phyloP scores from a whole-genome alignment of 2,113 vertebrate species.

The Cariama cristata region DNA sequence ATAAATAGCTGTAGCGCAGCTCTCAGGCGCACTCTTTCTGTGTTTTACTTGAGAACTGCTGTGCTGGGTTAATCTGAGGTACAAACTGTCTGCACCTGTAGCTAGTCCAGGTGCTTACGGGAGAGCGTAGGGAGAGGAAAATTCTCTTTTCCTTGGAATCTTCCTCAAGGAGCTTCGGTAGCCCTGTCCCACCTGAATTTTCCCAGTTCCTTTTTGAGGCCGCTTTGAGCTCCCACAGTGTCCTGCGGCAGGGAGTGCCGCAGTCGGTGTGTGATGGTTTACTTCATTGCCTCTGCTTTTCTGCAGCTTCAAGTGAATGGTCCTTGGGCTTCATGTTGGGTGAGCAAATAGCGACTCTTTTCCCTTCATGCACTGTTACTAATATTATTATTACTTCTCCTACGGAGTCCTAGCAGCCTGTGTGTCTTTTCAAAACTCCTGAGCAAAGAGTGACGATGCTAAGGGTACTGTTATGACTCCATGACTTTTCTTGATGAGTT shows the following conservation, averaged over 20 bases:
- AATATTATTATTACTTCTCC: background rate
- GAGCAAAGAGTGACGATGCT: background rate
- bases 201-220: background rate
- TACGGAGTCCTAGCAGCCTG: background rate
- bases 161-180: background rate
- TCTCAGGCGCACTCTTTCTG: rapidly evolving
- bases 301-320: background rate
- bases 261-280: rapidly evolving
- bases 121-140: background rate
- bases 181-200: background rate
- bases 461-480: background rate
- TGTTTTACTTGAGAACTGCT: background rate
- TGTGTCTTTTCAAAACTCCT: background rate
- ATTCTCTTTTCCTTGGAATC: background rate
- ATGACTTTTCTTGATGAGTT: background rate
- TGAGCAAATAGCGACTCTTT: background rate
- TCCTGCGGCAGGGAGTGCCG: rapidly evolving
- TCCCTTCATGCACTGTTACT: background rate
- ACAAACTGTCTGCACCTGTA: background rate
- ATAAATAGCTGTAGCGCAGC: rapidly evolving
- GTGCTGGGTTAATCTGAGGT: background rate
- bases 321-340: background rate
- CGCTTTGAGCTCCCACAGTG: background rate
- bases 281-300: background rate
- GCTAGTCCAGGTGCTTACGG: background rate